A percentile compares a stretch with the other conserved stretches of the same genome.
Conservation (phyloP, 1,140 invertebrate species). For the Tetramorium alpestre region DNA sequence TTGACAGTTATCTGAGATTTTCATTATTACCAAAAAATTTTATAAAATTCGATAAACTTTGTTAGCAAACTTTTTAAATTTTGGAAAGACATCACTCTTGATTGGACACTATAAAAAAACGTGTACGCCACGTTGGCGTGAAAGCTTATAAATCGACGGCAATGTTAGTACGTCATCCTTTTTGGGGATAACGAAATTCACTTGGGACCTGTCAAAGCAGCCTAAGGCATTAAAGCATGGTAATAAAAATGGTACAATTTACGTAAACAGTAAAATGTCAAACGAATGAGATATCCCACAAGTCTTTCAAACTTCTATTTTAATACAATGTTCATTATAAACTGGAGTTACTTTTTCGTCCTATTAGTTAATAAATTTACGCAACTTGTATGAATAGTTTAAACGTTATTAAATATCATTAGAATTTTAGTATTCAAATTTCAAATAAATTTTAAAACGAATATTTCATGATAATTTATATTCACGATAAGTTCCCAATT, state of each 20-base stretch:
- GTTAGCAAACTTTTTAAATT: slow-evolving; percentile 21
- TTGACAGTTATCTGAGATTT: not conserved
- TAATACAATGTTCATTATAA: not conserved
- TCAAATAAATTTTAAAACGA: not conserved
- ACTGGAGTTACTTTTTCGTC: not conserved
- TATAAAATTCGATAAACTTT: not conserved
- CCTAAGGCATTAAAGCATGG: not conserved
- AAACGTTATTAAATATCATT: not conserved
- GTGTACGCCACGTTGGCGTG: not conserved
- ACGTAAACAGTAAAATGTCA: not conserved
- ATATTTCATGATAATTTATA: not conserved
- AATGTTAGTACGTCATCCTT: slow-evolving; percentile 18
- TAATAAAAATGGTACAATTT: not conserved
- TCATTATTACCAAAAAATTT: not conserved
- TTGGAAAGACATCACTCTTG: not conserved
- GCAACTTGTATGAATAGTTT: not conserved
- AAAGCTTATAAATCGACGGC: slow-evolving; percentile 8
- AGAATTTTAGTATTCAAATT: not conserved
- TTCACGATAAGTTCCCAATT: not conserved
- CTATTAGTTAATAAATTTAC: not conserved
- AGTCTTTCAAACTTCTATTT: not conserved
- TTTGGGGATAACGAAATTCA: slow-evolving; percentile 29
- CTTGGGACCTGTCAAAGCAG: not conserved
- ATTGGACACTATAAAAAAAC: slow-evolving; percentile 17
- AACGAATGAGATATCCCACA: not conserved